Evolutionary conservation across 1,140 invertebrate genomes (phyloP).

Genomic region (Microvelia longipes): DNA sequence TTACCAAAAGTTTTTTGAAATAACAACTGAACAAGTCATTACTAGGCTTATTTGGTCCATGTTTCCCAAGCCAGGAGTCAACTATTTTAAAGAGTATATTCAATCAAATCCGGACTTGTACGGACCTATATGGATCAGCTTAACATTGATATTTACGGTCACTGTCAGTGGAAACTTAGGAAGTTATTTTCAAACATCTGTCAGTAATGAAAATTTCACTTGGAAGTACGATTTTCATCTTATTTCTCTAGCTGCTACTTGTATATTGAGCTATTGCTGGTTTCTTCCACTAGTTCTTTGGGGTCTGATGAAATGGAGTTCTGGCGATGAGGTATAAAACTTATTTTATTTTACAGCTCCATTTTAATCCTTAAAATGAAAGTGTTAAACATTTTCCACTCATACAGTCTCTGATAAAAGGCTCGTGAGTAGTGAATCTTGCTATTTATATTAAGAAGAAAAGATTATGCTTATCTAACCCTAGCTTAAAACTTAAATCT

Average conservation of each 20-base stretch:
- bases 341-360: neutral
- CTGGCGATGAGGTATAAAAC: neutral
- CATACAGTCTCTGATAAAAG: no score
- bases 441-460: no score
- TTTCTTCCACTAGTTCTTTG: neutral
- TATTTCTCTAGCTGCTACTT: neutral
- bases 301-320: neutral
- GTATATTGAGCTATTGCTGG: neutral
- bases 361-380: no score
- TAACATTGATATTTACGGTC: neutral
- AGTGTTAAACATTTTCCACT: no score
- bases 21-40: conserved; percentile 1
- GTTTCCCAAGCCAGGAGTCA: neutral
- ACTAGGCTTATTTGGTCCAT: neutral
- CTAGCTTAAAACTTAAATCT: no score
- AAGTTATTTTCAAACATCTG: neutral
- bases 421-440: no score
- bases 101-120: conserved; percentile 5
- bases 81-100: neutral
- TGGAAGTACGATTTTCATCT: conserved; percentile 3
- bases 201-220: neutral
- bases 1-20: conserved; percentile 5
- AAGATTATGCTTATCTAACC: no score
- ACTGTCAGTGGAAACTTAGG: neutral
- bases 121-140: conserved; percentile 3